A percentile compares a stretch with the other conserved stretches of the same genome.
phyloP scores from a whole-genome alignment of 2,888 invertebrate genomes.

The Dorcus parallelipipedus region DNA sequence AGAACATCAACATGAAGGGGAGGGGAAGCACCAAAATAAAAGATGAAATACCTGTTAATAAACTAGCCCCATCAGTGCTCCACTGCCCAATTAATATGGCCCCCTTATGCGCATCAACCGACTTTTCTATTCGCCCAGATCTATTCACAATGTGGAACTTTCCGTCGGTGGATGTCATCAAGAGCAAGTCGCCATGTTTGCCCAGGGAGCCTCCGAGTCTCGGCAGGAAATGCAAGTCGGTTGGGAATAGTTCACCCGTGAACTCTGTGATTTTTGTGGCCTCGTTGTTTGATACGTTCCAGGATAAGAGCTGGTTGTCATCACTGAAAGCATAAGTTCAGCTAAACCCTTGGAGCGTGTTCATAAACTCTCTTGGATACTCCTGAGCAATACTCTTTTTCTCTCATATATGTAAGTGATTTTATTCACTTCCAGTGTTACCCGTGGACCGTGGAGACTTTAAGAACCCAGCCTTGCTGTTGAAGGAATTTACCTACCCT shows the following conservation, averaged over 20 bases:
- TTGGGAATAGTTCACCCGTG: slow-evolving; percentile 80
- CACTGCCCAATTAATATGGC: slow-evolving; percentile 87
- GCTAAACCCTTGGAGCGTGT: slow-evolving; percentile 4
- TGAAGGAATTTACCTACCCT: slow-evolving; percentile 57
- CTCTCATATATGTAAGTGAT: too few species aligned
- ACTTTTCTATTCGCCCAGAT: slow-evolving; percentile 89
- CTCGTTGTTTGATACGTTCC: slow-evolving; percentile 81
- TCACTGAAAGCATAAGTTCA: slow-evolving; percentile 61
- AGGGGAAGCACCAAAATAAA: not conserved
- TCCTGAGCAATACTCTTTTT: too few species aligned
- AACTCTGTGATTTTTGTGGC: slow-evolving; percentile 74
- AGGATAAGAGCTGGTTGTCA: slow-evolving; percentile 84
- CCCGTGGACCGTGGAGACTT: too few species aligned
- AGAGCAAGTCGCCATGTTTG: slow-evolving; percentile 72
- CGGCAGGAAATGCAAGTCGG: slow-evolving; percentile 86
- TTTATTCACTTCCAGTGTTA: too few species aligned
- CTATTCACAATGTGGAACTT: slow-evolving; percentile 85
- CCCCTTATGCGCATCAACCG: slow-evolving; percentile 87
- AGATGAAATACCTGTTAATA: slow-evolving; percentile 71
- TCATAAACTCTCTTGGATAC: too few species aligned
- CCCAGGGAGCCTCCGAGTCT: slow-evolving; percentile 55
- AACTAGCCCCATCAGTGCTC: slow-evolving; percentile 94
- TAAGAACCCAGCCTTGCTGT: too few species aligned
- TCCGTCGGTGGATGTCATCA: slow-evolving; percentile 87
- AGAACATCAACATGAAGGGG: not conserved